These are phyloP conservation scores for Burhinus bistriatus DNA, from an alignment of 2,113 vertebrate species.

Conservation along the genomic window DNA sequence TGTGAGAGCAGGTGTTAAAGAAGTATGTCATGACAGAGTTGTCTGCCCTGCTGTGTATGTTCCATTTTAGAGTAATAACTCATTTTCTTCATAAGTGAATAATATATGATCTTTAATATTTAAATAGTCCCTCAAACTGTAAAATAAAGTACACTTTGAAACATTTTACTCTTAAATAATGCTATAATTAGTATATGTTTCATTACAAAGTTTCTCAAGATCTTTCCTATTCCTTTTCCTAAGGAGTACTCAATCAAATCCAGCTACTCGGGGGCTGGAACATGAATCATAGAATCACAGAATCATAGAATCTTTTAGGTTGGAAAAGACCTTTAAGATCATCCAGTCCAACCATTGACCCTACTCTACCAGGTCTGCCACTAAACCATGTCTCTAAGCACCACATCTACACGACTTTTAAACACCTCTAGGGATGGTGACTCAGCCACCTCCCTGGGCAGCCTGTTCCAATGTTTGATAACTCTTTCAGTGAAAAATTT, in stretches of 20 bases:
- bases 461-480: too few species aligned
- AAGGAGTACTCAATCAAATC: neutral
- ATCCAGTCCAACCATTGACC: too few species aligned
- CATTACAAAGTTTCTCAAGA: neutral
- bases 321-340: too few species aligned
- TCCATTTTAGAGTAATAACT: constrained; percentile 2
- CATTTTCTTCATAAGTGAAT: constrained; percentile 5
- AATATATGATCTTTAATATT: neutral
- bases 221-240: neutral
- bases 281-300: too few species aligned
- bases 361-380: too few species aligned
- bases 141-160: neutral
- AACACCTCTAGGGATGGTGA: too few species aligned
- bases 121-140: neutral
- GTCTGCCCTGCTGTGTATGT: neutral
- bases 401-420: too few species aligned
- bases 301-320: too few species aligned
- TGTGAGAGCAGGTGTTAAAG: neutral
- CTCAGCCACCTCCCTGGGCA: too few species aligned
- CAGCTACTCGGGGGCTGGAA: neutral
- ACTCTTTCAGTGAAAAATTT: too few species aligned
- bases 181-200: neutral
- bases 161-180: neutral
- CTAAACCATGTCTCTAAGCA: too few species aligned
- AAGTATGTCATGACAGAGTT: neutral